phyloP scores from a whole-genome alignment of 2,113 vertebrate genomes.

The Triplophysa tibetana region DNA sequence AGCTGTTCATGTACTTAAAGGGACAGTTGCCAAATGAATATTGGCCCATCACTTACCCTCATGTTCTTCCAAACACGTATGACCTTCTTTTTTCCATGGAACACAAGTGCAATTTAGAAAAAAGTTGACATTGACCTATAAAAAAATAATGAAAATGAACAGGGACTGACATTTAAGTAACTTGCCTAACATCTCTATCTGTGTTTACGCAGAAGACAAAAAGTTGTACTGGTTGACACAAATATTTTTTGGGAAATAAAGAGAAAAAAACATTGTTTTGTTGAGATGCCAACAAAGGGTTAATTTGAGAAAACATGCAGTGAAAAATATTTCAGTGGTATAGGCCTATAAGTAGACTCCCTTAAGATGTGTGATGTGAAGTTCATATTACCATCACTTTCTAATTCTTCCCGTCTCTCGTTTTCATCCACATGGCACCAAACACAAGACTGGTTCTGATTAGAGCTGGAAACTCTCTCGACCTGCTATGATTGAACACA shows the following conservation, averaged over 20 bases:
- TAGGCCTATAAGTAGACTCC: neutral
- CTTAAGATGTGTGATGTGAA: neutral
- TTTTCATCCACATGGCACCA: constrained; percentile 56
- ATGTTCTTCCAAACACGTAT: no score
- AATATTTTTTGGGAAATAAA: no score
- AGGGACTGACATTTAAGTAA: no score
- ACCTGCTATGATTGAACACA: constrained; percentile 67
- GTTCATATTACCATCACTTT: neutral
- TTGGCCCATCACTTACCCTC: no score
- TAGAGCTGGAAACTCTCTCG: constrained; percentile 60
- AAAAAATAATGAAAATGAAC: no score
- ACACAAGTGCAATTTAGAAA: no score
- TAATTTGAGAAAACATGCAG: neutral
- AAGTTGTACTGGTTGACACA: no score
- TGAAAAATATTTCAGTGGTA: neutral
- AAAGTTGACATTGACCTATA: no score
- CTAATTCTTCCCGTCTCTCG: constrained; percentile 29
- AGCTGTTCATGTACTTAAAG: neutral
- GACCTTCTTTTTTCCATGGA: no score
- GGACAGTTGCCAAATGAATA: no score
- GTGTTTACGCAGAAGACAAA: no score
- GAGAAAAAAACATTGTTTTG: neutral
- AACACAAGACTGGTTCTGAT: constrained; percentile 68
- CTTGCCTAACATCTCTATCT: no score
- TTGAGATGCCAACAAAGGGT: neutral